Conservation (phyloP, 2,888 invertebrate genomes). For the Eilema depressum region DNA sequence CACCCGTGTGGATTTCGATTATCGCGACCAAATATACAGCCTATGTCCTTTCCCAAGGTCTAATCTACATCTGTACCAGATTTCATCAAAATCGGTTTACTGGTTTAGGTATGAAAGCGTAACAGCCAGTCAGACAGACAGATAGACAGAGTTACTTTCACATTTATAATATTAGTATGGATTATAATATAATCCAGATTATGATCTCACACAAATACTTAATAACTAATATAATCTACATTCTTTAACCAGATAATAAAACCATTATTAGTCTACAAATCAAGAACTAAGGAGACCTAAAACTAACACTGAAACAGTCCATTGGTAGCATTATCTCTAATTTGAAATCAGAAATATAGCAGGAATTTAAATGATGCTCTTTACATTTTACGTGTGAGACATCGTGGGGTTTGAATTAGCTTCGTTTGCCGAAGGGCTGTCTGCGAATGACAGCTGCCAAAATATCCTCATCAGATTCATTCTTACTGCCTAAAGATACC, state of each 20-base stretch:
- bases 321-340: conserved; percentile 1
- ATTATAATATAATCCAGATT: neutral
- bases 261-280: too few species aligned
- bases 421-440: conserved; percentile 81
- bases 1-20: too few species aligned
- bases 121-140: too few species aligned
- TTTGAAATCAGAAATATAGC: conserved; percentile 1
- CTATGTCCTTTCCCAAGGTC: too few species aligned
- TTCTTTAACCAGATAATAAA: too few species aligned
- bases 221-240: neutral
- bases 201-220: neutral
- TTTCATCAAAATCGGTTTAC: too few species aligned
- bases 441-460: conserved; percentile 81
- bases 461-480: conserved; percentile 72
- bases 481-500: conserved; percentile 30
- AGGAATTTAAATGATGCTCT: conserved; percentile 56
- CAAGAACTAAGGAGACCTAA: neutral
- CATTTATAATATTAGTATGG: too few species aligned
- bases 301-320: neutral
- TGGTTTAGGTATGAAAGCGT: too few species aligned
- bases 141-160: too few species aligned
- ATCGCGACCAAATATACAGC: too few species aligned
- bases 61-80: too few species aligned
- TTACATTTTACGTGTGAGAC: conserved; percentile 62
- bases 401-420: conserved; percentile 71